Conservation (phyloP, 1,140 invertebrate species). For the Geopemphigus sp. region DNA sequence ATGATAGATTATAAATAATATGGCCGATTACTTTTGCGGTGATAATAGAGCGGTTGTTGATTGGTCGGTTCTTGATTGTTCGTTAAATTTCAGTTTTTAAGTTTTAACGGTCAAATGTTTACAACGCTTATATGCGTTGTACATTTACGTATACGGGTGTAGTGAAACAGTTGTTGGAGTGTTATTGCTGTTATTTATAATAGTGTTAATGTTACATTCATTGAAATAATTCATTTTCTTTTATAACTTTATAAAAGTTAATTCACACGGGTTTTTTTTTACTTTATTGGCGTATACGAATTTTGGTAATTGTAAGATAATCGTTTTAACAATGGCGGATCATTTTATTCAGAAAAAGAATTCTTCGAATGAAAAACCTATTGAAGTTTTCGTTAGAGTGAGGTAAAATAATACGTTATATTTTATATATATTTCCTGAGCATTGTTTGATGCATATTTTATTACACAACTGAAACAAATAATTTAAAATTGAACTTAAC, state of each 20-base stretch:
- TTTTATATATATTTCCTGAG: no score
- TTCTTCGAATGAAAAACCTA: constrained; percentile 49
- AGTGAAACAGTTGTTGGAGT: background rate
- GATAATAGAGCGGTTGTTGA: background rate
- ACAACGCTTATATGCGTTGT: background rate
- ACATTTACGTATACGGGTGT: background rate
- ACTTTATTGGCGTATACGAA: background rate
- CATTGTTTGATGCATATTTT: no score
- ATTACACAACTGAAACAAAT: no score
- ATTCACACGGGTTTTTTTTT: background rate
- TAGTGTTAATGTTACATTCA: no score
- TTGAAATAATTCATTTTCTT: no score
- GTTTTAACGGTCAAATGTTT: background rate
- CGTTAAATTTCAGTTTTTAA: background rate
- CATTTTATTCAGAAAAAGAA: constrained; percentile 31
- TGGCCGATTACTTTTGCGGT: background rate
- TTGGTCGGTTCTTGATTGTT: background rate
- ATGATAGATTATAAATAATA: background rate
- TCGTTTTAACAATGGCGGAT: constrained; percentile 14
- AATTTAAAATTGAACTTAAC: no score
- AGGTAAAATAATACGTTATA: constrained; percentile 40
- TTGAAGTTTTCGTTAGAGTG: constrained; percentile 52
- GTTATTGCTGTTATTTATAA: background rate
- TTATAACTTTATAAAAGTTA: no score
- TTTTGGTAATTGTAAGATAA: background rate